A percentile compares a stretch with the other conserved stretches of the same genome.
Evolutionary conservation across 2,797 vertebrate genomes (phyloP).

Genomic region (Hoplostethus mediterraneus): DNA sequence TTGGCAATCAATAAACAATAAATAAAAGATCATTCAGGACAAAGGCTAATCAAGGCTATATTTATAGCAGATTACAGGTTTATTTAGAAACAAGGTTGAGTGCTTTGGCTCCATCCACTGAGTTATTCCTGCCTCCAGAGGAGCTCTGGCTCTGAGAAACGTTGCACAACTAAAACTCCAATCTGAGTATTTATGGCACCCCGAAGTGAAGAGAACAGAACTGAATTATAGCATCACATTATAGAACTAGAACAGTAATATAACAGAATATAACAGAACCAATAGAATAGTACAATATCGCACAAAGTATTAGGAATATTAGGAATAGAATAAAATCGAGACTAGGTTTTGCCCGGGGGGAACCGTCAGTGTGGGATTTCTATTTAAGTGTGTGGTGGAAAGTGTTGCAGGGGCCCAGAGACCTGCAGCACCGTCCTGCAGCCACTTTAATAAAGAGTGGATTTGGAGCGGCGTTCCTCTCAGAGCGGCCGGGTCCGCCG

Average conservation of each 20-base stretch:
- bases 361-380: constrained; percentile 59
- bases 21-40: not conserved
- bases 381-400: constrained; percentile 63
- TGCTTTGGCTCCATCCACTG: not conserved
- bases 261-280: constrained; percentile 17
- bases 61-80: not conserved
- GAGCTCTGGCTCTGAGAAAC: not conserved
- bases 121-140: not conserved
- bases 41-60: constrained; percentile 4
- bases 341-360: constrained; percentile 48
- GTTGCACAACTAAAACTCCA: constrained; percentile 17
- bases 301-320: constrained; percentile 32
- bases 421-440: constrained; percentile 67
- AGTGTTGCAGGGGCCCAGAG: constrained; percentile 66
- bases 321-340: constrained; percentile 43
- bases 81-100: too few relatives aligned
- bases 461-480: constrained; percentile 80
- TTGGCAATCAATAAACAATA: constrained; percentile 4
- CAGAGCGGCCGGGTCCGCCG: constrained; percentile 60
- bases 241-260: not conserved
- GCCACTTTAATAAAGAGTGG: constrained; percentile 84
- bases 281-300: constrained; percentile 17
- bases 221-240: too few relatives aligned
- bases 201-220: too few relatives aligned
- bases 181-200: constrained; percentile 5